Base-by-base conservation (phyloP, 2,797 vertebrate genomes). In the Lagocephalus sceleratus region DNA sequence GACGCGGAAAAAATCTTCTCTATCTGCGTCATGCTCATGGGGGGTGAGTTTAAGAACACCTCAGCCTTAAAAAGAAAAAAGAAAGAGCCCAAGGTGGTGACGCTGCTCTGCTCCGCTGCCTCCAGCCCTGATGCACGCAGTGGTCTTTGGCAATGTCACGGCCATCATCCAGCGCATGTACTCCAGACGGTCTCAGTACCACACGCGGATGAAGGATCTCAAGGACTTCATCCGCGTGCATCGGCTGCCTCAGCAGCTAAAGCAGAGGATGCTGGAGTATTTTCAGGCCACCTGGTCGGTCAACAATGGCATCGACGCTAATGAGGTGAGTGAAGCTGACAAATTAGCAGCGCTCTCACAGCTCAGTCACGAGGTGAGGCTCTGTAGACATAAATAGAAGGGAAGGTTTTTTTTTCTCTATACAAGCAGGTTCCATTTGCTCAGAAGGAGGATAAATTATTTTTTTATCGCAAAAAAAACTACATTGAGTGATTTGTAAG, bases 111-210 rank as follows among this genome's bases (percentile, higher is more conserved):
- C 1, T 51, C 16, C 59, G n/a, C 12, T 20, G 3, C 66, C 22
- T 55, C 4, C 88, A 98, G 96, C 96, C 0, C 85, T 98, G 82
- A 98, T 98, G 96, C 96, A 98, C 0, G 96, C 96, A 0, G 94
- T 98, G 26, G 95, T 98, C 63, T 98, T 98, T 0, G 96, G 96
- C 22, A 98, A 98, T 0, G 96, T 98, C 64, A 98, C 96, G 0
- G 96, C 96, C 85, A 97, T 98, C 84, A 98, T 98, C 86, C 96
- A 98, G 89, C 95, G 96, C 71, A 96, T 98, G 96, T 98, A 98
- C 73, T 95, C 94, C 0, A 92, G 96, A 1, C 94, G 94, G 25
- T 98, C 95, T 0, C 93, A 97, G 70, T 98, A 98, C 84, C 96
- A 98, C 88, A 94, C 93, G 1, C 93, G 94, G 51, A 94, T 96